phyloP scores from a whole-genome alignment of 2,888 invertebrate species.

The Amiota minor region DNA sequence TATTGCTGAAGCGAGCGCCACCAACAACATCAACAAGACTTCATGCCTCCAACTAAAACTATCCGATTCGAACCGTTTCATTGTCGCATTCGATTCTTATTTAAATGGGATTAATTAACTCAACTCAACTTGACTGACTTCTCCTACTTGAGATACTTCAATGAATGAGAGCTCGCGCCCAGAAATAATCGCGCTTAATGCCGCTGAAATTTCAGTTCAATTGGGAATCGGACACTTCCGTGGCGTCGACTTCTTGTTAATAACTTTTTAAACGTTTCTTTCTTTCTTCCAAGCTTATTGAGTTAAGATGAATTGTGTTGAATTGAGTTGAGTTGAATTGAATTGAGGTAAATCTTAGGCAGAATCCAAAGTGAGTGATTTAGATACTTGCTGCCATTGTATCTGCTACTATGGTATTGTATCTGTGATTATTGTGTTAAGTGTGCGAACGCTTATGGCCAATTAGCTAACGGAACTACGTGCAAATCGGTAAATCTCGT shows the following conservation, averaged over 20 bases:
- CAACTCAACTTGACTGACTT: not conserved
- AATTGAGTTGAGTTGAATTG: conserved; percentile 15
- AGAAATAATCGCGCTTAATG: not conserved
- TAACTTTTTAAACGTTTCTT: conserved; percentile 25
- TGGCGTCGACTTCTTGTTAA: conserved; percentile 14
- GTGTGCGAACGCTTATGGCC: conserved; percentile 45
- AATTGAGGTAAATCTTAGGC: not conserved
- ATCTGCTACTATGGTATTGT: not conserved
- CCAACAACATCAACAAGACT: not conserved
- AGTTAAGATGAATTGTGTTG: conserved; percentile 18
- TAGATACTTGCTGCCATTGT: not conserved
- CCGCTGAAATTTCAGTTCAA: not conserved
- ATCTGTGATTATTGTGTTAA: conserved; percentile 16
- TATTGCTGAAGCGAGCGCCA: not conserved
- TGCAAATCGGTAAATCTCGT: conserved; percentile 64
- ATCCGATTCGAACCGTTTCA: not conserved
- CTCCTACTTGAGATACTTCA: not conserved
- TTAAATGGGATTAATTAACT: conserved; percentile 27
- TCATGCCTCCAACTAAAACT: not conserved
- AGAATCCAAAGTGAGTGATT: too few relatives aligned
- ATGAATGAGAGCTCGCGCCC: not conserved
- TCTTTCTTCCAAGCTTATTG: conserved; percentile 35
- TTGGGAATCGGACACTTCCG: conserved; percentile 25
- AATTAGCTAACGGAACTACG: conserved; percentile 66
- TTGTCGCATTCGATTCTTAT: conserved; percentile 14